These are phyloP conservation scores for Zoanthus sansibaricus DNA, from an alignment of 92 coral and sea anemone species.

Conservation along the genomic window DNA sequence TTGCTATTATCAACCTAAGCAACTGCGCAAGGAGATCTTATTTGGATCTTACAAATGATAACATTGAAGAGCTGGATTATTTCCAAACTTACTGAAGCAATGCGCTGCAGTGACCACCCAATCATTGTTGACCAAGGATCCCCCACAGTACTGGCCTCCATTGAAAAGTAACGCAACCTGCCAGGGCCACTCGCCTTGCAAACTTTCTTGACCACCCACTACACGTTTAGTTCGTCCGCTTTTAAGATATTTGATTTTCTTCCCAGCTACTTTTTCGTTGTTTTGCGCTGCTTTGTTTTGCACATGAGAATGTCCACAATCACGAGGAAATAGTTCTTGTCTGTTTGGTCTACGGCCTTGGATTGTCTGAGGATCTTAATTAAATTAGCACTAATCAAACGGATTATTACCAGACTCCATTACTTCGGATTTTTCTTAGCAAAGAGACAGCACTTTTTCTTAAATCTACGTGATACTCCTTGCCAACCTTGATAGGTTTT, in stretches of 20 bases:
- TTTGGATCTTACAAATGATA: too few species aligned
- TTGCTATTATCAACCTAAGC: too few species aligned
- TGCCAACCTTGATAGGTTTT: too few species aligned
- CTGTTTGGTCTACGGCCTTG: background rate
- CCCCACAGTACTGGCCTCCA: constrained; percentile 91
- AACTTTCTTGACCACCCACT: constrained; percentile 79
- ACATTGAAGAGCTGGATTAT: background rate
- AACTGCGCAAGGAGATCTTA: too few species aligned
- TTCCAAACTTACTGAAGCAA: constrained; percentile 84
- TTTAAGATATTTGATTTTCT: background rate
- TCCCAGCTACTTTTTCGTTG: background rate
- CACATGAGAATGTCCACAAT: constrained; percentile 53
- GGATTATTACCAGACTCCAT: too few species aligned
- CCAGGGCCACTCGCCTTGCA: constrained; percentile 97
- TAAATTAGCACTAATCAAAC: too few species aligned
- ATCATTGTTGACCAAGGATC: constrained; percentile 77
- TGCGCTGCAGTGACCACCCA: constrained; percentile 89
- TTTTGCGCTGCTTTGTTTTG: background rate
- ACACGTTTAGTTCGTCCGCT: constrained; percentile 69
- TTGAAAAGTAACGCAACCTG: constrained; percentile 80
- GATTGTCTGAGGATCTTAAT: background rate
- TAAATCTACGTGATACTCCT: too few species aligned
- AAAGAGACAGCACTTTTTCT: too few species aligned
- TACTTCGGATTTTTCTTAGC: too few species aligned
- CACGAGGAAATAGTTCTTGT: constrained; percentile 57